Evolutionary conservation across 2,113 vertebrate species (phyloP).

Genomic region (Dicaeum eximium): DNA sequence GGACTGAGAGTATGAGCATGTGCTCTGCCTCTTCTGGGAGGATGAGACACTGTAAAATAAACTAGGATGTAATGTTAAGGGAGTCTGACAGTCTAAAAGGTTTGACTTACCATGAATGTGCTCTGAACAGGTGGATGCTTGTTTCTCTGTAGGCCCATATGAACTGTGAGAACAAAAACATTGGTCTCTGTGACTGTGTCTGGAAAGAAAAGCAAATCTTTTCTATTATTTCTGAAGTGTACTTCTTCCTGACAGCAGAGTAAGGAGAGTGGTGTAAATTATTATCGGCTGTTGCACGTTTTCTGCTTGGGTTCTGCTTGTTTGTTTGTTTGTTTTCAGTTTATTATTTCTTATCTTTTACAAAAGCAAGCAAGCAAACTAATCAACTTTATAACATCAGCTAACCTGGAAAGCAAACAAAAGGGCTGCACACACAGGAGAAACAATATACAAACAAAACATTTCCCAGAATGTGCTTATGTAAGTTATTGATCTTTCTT

Average conservation of each 20-base stretch:
- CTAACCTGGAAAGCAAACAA: background rate
- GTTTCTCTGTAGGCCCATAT: background rate
- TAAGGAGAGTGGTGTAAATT: background rate
- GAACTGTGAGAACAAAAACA: background rate
- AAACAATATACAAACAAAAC: background rate
- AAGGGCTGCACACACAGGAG: background rate
- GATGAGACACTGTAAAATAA: background rate
- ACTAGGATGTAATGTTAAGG: background rate
- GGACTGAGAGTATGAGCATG: accelerated
- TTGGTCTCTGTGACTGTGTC: background rate
- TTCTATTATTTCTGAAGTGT: background rate
- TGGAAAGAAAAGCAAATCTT: background rate
- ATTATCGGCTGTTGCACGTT: background rate
- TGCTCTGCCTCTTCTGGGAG: background rate
- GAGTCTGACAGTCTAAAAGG: background rate
- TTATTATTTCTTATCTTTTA: background rate
- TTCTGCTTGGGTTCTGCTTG: background rate
- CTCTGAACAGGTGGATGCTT: background rate
- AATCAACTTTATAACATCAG: background rate
- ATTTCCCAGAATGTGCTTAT: background rate
- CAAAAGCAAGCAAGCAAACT: background rate
- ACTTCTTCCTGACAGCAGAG: background rate
- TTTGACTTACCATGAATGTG: background rate
- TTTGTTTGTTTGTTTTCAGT: background rate
- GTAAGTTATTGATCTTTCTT: background rate